phyloP scores from a whole-genome alignment of 2,888 invertebrate genomes.

The Blera fallax region DNA sequence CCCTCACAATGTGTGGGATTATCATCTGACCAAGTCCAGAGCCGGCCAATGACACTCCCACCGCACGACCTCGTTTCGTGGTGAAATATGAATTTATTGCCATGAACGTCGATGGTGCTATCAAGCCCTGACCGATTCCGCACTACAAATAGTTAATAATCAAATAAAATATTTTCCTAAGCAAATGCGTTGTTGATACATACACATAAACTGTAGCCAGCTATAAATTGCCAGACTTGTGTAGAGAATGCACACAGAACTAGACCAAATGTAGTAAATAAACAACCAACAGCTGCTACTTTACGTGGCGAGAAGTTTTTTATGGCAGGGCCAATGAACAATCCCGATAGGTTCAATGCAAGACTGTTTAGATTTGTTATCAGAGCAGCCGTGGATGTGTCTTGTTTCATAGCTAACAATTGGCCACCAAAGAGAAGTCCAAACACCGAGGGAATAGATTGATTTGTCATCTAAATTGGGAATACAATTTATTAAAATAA shows the following conservation, averaged over 20 bases:
- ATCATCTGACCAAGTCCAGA: constrained; percentile 89
- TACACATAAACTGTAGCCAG: constrained; percentile 84
- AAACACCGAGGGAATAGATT: constrained; percentile 87
- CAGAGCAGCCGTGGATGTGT: constrained; percentile 86
- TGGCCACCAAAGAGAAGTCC: constrained; percentile 87
- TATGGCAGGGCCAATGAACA: constrained; percentile 87
- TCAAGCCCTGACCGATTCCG: constrained; percentile 86
- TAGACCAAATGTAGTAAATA: constrained; percentile 83
- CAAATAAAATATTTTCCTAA: background rate
- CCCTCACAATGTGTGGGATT: constrained; percentile 87
- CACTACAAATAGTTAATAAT: constrained; percentile 83
- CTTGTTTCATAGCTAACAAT: constrained; percentile 85
- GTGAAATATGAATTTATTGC: constrained; percentile 88
- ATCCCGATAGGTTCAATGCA: constrained; percentile 82
- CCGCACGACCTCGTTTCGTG: constrained; percentile 87
- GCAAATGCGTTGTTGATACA: constrained; percentile 76
- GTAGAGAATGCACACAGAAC: constrained; percentile 83
- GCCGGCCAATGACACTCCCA: constrained; percentile 89
- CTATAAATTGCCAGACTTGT: constrained; percentile 83
- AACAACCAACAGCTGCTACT: constrained; percentile 83
- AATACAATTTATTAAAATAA: background rate
- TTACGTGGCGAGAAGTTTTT: constrained; percentile 83
- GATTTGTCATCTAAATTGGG: constrained; percentile 85
- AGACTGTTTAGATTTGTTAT: constrained; percentile 86
- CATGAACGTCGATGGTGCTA: constrained; percentile 88